These are phyloP conservation scores for Halictus quadricinctus DNA, from an alignment of 2,888 invertebrate species.

Conservation along the genomic window DNA sequence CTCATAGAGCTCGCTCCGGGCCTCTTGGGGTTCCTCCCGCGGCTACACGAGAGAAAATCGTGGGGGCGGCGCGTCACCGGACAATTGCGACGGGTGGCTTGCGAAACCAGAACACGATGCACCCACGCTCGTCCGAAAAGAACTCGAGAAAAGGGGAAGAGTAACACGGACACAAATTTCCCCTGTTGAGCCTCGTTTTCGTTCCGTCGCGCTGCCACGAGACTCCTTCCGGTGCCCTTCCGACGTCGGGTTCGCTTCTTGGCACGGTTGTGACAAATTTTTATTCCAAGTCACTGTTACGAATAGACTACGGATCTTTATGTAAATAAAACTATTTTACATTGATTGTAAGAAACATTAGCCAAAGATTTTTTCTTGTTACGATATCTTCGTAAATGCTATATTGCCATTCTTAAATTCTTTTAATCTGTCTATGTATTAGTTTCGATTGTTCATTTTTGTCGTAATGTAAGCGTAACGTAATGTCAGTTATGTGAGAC, in stretches of 20 bases:
- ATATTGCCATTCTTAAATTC: too few relatives aligned
- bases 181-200: slow-evolving; percentile 30
- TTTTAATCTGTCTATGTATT: too few relatives aligned
- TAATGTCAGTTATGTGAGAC: too few relatives aligned
- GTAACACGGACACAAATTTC: slow-evolving; percentile 34
- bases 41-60: slow-evolving; percentile 62
- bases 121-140: slow-evolving; percentile 59
- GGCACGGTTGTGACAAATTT: neutral
- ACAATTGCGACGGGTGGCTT: slow-evolving; percentile 58
- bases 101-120: slow-evolving; percentile 62
- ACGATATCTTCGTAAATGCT: too few relatives aligned
- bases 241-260: neutral
- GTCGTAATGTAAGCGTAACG: too few relatives aligned
- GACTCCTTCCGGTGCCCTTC: neutral
- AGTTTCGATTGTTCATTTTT: too few relatives aligned
- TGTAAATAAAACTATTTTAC: neutral
- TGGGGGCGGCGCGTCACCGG: slow-evolving; percentile 66
- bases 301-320: neutral
- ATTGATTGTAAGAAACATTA: too few relatives aligned
- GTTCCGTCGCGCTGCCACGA: neutral
- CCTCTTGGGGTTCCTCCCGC: slow-evolving; percentile 56
- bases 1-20: slow-evolving; percentile 39
- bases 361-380: too few relatives aligned
- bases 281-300: too few relatives aligned
- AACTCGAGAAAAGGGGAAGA: slow-evolving; percentile 1